These are phyloP conservation scores for Lerema accius DNA, from an alignment of 1,140 invertebrate genomes.

Conservation along the genomic window DNA sequence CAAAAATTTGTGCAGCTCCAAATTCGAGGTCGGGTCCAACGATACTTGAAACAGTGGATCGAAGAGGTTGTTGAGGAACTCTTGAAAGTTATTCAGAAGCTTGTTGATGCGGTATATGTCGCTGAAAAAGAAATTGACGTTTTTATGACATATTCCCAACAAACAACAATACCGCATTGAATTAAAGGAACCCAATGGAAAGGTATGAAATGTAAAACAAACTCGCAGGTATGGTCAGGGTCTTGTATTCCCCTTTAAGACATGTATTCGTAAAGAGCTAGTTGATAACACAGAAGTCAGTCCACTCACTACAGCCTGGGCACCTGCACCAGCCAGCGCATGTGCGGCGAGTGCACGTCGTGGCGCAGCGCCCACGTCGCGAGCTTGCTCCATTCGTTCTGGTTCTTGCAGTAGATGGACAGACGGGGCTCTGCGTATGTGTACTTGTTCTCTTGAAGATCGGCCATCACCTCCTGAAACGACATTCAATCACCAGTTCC, in stretches of 20 bases:
- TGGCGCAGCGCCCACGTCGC: slow-evolving; percentile 97
- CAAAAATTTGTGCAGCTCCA: slow-evolving; percentile 95
- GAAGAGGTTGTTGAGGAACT: slow-evolving; percentile 98
- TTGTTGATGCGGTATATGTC: slow-evolving; percentile 99
- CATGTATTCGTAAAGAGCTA: too few species aligned
- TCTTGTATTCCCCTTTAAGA: too few species aligned
- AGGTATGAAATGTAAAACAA: too few species aligned
- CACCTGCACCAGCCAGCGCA: slow-evolving; percentile 98
- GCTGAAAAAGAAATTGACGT: slow-evolving; percentile 80
- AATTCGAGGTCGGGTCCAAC: slow-evolving; percentile 95
- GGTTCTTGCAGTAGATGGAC: slow-evolving; percentile 97
- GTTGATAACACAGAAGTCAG: too few species aligned
- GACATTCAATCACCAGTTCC: too few species aligned
- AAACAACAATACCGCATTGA: too few species aligned
- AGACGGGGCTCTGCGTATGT: slow-evolving; percentile 98
- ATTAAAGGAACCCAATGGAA: too few species aligned
- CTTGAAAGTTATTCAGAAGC: slow-evolving; percentile 96
- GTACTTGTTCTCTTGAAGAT: slow-evolving; percentile 99
- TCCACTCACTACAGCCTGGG: slow-evolving; percentile 96
- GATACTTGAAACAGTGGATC: slow-evolving; percentile 98
- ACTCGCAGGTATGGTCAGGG: too few species aligned
- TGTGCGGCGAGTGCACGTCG: slow-evolving; percentile 96
- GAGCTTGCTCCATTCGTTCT: slow-evolving; percentile 97
- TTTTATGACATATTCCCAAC: background rate
- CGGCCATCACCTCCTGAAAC: slow-evolving; percentile 95